Evolutionary conservation across 2,888 invertebrate species (phyloP), one percentile per base, ranked within the genome.

Genomic region (Aporophyla nigra): DNA sequence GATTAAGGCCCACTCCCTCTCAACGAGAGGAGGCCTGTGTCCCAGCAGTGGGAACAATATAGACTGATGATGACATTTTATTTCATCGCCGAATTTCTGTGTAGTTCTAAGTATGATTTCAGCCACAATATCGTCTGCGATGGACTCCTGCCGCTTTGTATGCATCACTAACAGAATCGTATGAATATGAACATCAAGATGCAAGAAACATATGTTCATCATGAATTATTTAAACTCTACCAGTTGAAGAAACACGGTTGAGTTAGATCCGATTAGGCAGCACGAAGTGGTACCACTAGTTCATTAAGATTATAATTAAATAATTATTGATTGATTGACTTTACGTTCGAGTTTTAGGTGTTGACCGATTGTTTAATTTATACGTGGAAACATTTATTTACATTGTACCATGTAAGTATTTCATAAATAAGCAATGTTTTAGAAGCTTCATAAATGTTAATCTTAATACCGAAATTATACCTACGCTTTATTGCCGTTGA

Each of bases 131-230:
- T 98, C 86, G 97, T 98, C 0, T 98, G 99, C 0, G 98, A 99
- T 91, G 98, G 98, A 98, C 98, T 0, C 98, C 98, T 0, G 98
- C 98, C 75, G 99, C 99, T 0, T 93, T 99, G 58, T 98, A 99
- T 84, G 99, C 99, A 0, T 97, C 99, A 77, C 95, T 99, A 5
- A 98, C 99, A 0, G 99, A 99, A 10, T 97, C 97, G 90, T 98
- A 97, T 0, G 99, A 99, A 93, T 93, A 98, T 40, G 99, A 99
- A 92, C 93, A 99, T 63, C 99, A 99, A 0, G 99, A 99, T 90
- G 98, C 98, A 0, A 97, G 99, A 98, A 98, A 93, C 33, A 97
- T 96, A 53, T 78, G 97, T 99, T 0, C 98, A 99, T 92, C 95
- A 97, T 0, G 98, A 98, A 95, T 98, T 98, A 0, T 98, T 99